Percentiles rank a stretch among this genome's conserved stretches.
Conservation (phyloP, 1,140 invertebrate species). For the Drosophila pandora region DNA sequence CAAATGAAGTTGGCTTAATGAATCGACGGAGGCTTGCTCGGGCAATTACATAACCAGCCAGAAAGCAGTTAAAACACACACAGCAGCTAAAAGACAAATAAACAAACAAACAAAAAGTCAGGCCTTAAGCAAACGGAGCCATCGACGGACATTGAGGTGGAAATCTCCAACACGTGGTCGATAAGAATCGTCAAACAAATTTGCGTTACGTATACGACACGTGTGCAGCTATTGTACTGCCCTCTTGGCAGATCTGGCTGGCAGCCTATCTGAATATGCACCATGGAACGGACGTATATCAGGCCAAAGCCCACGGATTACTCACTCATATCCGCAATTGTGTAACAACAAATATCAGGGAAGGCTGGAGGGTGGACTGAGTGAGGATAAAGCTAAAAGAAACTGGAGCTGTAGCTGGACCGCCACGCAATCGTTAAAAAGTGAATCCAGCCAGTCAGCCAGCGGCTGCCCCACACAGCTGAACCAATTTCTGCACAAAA, state of each 20-base stretch:
- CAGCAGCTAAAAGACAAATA: conserved; percentile 6
- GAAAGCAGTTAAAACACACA: conserved; percentile 8
- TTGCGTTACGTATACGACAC: conserved; percentile 80
- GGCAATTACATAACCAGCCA: conserved; percentile 61
- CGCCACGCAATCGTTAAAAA: conserved; percentile 78
- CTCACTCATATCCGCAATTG: conserved; percentile 82
- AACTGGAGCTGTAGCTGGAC: conserved; percentile 46
- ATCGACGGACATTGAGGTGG: conserved; percentile 8
- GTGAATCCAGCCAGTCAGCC: conserved; percentile 65
- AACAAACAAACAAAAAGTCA: conserved; percentile 29
- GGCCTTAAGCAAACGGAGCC: not conserved
- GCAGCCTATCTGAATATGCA: conserved; percentile 48
- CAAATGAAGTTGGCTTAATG: conserved; percentile 77
- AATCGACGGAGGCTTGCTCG: conserved; percentile 39
- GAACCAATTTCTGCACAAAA: conserved; percentile 76
- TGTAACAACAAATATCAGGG: conserved; percentile 49
- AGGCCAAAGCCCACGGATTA: conserved; percentile 80
- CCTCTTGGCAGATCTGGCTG: conserved; percentile 10
- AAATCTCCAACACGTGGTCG: conserved; percentile 61
- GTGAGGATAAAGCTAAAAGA: conserved; percentile 12
- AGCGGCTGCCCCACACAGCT: conserved; percentile 43
- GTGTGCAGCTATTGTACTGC: conserved; percentile 66
- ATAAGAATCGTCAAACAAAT: conserved; percentile 77
- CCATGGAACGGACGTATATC: conserved; percentile 73
- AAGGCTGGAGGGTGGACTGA: not conserved